phyloP scores from a whole-genome alignment of 2,113 vertebrate species.

The Acrocephalus arundinaceus region DNA sequence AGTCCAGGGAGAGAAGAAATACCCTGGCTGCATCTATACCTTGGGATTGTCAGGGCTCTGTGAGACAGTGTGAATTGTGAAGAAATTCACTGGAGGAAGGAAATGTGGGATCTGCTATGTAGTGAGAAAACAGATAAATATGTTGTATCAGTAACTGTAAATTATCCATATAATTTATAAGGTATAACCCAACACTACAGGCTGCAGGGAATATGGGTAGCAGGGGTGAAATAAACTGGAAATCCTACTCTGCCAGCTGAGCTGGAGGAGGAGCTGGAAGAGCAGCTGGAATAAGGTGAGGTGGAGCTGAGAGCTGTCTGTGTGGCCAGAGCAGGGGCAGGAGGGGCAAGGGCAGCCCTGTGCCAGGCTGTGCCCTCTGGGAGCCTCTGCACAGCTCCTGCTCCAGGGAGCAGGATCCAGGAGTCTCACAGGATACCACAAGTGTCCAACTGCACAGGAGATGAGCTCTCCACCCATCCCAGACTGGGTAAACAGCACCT shows the following conservation, averaged over 20 bases:
- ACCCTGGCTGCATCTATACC: neutral
- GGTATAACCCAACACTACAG: neutral
- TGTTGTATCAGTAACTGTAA: neutral
- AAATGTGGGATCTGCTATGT: neutral
- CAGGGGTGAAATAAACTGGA: neutral
- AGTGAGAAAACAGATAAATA: neutral
- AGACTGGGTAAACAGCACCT: too few relatives aligned
- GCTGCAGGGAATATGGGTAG: neutral
- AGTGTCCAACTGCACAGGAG: neutral
- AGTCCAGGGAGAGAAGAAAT: neutral
- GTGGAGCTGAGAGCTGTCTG: neutral
- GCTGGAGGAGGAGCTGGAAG: neutral
- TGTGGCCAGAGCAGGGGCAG: neutral
- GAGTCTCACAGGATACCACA: accelerated
- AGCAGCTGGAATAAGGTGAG: neutral
- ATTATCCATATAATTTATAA: neutral
- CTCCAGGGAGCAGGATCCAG: neutral
- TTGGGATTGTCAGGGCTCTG: neutral
- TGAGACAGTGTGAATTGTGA: neutral
- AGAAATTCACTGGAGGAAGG: neutral
- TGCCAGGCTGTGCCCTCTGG: accelerated
- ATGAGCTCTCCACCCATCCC: neutral
- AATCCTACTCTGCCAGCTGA: neutral
- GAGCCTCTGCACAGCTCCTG: neutral
- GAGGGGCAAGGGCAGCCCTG: neutral